Percentiles rank a stretch among this genome's conserved stretches.
These are phyloP conservation scores for Pachycephala philippinensis DNA, from an alignment of 2,113 vertebrate species.

Conservation along the genomic window DNA sequence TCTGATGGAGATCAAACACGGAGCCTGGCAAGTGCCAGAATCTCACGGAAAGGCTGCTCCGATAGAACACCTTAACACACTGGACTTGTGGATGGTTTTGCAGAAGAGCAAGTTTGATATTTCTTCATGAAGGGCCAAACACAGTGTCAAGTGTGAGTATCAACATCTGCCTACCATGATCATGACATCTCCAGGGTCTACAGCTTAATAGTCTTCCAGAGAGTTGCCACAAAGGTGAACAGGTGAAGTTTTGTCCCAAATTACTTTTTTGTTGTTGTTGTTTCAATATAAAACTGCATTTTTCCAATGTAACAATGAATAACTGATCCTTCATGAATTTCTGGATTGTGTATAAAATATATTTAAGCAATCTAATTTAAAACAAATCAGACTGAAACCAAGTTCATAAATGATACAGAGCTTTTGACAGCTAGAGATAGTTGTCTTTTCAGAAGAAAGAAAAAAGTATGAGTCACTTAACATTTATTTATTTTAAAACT, in stretches of 20 bases:
- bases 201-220: neutral
- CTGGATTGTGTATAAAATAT: neutral
- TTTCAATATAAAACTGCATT: neutral
- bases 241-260: neutral
- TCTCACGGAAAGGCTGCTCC: fast-evolving
- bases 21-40: neutral
- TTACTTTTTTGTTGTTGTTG: neutral
- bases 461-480: neutral
- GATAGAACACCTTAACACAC: neutral
- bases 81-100: neutral
- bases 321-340: neutral
- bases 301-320: neutral
- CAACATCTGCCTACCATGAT: neutral
- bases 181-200: neutral
- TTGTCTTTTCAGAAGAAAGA: neutral
- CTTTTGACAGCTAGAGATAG: neutral
- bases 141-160: neutral
- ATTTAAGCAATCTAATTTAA: neutral
- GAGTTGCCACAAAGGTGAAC: neutral
- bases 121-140: neutral
- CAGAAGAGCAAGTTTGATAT: neutral
- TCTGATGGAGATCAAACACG: neutral
- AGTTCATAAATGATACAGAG: neutral
- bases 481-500: constrained; percentile 46
- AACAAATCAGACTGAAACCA: neutral